Base-by-base conservation (phyloP, 2,113 vertebrate species). In the Apteryx mantelli region DNA sequence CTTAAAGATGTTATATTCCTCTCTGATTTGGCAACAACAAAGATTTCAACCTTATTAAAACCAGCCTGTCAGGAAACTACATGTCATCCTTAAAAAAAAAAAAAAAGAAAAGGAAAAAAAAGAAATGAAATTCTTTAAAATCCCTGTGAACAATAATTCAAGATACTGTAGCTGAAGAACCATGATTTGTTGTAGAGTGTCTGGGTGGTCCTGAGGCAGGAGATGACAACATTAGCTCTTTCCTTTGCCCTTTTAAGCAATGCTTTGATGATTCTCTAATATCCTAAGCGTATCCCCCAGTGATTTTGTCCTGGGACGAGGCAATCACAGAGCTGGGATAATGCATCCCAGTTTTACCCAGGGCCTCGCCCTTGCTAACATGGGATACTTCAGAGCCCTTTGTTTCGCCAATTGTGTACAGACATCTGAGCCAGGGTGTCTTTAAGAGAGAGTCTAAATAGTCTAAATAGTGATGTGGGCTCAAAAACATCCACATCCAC, bases 11-110 rank as follows among this genome's bases (percentile, higher is more conserved):
- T 98, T 95, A 91, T 94, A 96, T 88, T 96, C 76, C 63, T 95
- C 86, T 97, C 95, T 94, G 93, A 98, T 97, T 97, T 97, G 91
- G 96, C 94, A 97, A 97, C 94, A 97, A 96, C 94, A 97, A 97
- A 96, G 97, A 95, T 97, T 97, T 86, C 38, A 42, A 96, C 95
- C 95, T 97, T 97, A 98, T 98, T 97, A 97, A 97, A 97, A 98
- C 94, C 97, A 98, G 94, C 86, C 95, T n/a, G 66, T 95, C 97
- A 97, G 97, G 96, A 98, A 98, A 97, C 87, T 77, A 91, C 95
- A 96, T 97, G 96, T 97, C 95, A 97, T 97, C 89, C 79, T 78
- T 90, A 70, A 28, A 60, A 34, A 38, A 26, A 18, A 11, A 2
- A 4, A 0, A 16, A 55, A 58, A 64, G 34, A 32, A 21, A 7